These are phyloP conservation scores for Aegithalos caudatus DNA, from an alignment of 2,113 vertebrate genomes.

Conservation along the genomic window DNA sequence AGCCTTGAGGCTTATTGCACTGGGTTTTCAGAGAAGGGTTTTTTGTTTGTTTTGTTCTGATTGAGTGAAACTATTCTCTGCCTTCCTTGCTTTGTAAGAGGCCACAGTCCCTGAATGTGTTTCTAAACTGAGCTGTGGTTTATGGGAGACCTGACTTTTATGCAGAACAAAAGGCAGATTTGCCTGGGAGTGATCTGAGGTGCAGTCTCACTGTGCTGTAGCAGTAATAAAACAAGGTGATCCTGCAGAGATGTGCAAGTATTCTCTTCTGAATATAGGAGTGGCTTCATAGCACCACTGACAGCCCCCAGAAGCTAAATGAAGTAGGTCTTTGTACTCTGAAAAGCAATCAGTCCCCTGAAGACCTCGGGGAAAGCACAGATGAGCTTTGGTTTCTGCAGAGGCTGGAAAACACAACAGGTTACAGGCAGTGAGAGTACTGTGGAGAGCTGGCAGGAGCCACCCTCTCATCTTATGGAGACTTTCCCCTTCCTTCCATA, in stretches of 20 bases:
- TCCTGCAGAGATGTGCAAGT: neutral
- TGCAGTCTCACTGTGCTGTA: neutral
- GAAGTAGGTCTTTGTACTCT: neutral
- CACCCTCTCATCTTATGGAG: neutral
- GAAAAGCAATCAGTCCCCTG: neutral
- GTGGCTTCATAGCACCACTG: neutral
- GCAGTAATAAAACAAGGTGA: neutral
- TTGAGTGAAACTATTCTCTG: neutral
- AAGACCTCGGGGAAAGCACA: neutral
- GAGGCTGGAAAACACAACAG: neutral
- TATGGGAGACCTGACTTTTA: neutral
- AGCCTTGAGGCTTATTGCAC: neutral
- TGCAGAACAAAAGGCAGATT: neutral
- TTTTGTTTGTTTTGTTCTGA: neutral
- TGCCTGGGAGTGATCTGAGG: neutral
- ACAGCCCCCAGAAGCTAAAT: neutral
- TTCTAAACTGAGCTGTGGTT: neutral
- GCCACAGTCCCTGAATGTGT: neutral
- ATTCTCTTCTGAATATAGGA: neutral
- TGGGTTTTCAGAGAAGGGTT: neutral
- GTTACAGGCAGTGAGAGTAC: neutral
- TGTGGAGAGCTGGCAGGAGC: neutral
- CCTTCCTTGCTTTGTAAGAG: neutral
- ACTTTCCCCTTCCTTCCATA: neutral
- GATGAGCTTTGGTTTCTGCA: neutral